Percentiles rank a stretch among this genome's conserved stretches.
Evolutionary conservation across 35 echinoderm and acorn worm genomes (phyloP).

Genomic region (Antedon bifida): DNA sequence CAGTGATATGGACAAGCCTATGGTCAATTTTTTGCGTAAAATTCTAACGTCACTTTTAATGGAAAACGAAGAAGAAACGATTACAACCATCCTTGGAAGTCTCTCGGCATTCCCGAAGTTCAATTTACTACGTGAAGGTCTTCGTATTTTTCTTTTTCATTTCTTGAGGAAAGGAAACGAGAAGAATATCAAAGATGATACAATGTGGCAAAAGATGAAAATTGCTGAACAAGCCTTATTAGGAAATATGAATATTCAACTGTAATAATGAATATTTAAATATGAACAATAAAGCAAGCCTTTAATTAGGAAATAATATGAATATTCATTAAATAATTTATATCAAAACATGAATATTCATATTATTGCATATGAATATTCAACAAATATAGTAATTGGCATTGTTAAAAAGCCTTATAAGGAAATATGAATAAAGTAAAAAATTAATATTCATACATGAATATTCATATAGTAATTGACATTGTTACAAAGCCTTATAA

Average conservation of each 20-base stretch:
- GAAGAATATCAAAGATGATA: slow-evolving; percentile 5
- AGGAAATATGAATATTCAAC: background rate
- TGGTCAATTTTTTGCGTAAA: slow-evolving; percentile 46
- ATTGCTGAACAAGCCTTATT: background rate
- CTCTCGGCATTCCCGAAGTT: slow-evolving; percentile 42
- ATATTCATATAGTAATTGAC: no score
- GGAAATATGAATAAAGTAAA: no score
- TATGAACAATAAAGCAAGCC: no score
- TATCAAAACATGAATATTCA: no score
- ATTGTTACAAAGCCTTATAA: no score
- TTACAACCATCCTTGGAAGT: slow-evolving; percentile 25
- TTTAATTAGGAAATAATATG: no score
- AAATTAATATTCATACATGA: no score
- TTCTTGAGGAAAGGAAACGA: slow-evolving; percentile 46
- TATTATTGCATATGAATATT: no score
- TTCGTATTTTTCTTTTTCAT: slow-evolving; percentile 81
- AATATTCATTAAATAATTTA: no score
- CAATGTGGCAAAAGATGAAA: background rate
- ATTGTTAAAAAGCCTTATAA: no score
- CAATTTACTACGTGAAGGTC: slow-evolving; percentile 39
- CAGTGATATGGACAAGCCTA: slow-evolving; percentile 77
- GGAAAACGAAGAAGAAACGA: slow-evolving; percentile 10
- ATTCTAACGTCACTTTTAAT: slow-evolving; percentile 25
- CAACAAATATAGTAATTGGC: no score
- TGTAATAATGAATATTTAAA: no score